Base-by-base conservation (phyloP, 2,888 invertebrate species). In the Sesamia inferens region DNA sequence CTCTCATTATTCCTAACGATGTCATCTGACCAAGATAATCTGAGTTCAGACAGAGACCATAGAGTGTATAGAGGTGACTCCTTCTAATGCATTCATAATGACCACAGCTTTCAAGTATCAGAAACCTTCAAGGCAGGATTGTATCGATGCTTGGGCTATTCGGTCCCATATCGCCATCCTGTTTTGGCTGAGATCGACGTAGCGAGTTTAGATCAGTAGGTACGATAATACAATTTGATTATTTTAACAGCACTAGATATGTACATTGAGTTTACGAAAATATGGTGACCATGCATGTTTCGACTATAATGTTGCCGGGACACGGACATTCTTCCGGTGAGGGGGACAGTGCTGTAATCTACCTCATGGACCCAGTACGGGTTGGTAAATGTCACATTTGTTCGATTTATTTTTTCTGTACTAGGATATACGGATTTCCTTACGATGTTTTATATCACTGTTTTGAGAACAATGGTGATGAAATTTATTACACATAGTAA, bases 21-120 rank as follows among this genome's bases (percentile, higher is more conserved):
- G 57, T 73, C 80, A 80, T 68, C 71, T 77, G 68, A 74, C 84
- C 75, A 85, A 68, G 67, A 78, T 76, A 68, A 78, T 76, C 71
- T 66, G 66, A 73, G 61, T 81, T 66, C 61, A 67, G 74, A 55
- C 61, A 47, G 24, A 66, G 42, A 5, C 14, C 61, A 79, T 57
- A 62, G 8, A 31, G 42, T 13, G 10, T 19, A 5, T 16, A 57
- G 62, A 58, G 58, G 31, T 19, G 19, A 14, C 22, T 7, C 14
- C 22, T 57, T 57, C 14, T 22, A 14, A 57, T 57, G 22, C 22
- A 57, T 57, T 22, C 13, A 57, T 57, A 24, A 24, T 24, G 22
- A 22, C 22, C 14, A 24, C 55, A 24, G 55, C 22, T 22, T 24
- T 2, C 6, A 5, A 13, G 55, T 13, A 14, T 14, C 14, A 6